Percentiles rank a stretch among this genome's conserved stretches.
Conservation (phyloP, 2,797 vertebrate genomes). For the Phrynocephalus forsythii region DNA sequence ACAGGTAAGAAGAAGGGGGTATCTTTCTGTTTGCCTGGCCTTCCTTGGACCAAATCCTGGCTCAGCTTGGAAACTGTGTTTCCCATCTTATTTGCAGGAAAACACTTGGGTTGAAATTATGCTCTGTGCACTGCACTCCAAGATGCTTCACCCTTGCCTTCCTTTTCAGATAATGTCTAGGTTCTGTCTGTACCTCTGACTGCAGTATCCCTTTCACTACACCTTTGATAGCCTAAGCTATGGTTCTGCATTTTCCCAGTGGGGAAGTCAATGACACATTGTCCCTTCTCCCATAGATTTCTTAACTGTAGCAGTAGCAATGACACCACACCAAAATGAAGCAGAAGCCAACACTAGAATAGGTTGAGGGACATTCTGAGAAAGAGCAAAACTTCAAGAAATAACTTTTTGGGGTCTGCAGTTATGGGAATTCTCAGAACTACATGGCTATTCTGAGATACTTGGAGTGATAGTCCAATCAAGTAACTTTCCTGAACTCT, state of each 20-base stretch:
- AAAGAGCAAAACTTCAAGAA: background rate
- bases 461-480: background rate
- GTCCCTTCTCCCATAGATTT: background rate
- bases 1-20: slow-evolving; percentile 82
- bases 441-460: background rate
- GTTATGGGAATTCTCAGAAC: background rate
- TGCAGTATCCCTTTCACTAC: background rate
- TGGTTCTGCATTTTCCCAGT: background rate
- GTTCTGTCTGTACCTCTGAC: background rate
- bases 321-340: too few species aligned
- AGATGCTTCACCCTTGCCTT: background rate
- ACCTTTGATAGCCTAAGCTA: background rate
- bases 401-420: background rate
- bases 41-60: background rate
- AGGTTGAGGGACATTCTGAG: background rate
- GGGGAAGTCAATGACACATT: background rate
- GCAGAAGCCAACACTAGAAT: background rate
- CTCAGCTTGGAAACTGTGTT: too few species aligned
- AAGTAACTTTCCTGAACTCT: background rate
- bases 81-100: background rate
- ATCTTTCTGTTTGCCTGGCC: too few species aligned
- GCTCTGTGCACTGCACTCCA: too few species aligned
- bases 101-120: background rate
- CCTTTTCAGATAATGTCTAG: background rate
- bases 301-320: background rate